These are phyloP conservation scores for Gymnopithys bicolor DNA, from an alignment of 2,797 vertebrate genomes.

Conservation along the genomic window DNA sequence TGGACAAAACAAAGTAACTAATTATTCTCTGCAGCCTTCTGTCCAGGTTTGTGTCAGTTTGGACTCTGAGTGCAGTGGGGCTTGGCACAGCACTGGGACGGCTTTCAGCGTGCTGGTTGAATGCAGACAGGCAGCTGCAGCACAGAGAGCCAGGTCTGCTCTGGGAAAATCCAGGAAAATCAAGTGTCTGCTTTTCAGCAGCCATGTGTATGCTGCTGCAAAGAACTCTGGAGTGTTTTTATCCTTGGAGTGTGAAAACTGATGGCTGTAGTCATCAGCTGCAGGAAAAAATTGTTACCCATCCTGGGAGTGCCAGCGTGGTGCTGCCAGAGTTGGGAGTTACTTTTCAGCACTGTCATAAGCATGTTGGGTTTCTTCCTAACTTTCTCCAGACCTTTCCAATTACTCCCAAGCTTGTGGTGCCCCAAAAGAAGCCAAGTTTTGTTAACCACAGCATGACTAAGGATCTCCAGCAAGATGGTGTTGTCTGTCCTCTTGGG, in stretches of 20 bases:
- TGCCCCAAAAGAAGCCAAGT: background rate
- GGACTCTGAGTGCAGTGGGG: background rate
- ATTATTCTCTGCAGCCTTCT: background rate
- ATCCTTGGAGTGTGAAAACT: background rate
- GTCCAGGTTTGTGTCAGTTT: background rate
- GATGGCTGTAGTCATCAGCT: fast-evolving
- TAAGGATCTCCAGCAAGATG: background rate
- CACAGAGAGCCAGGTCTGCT: background rate
- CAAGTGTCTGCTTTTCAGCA: background rate
- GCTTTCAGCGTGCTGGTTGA: background rate
- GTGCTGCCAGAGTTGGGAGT: background rate
- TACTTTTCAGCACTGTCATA: fast-evolving
- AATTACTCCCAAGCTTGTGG: background rate
- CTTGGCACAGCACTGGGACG: fast-evolving
- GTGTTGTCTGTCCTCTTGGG: background rate
- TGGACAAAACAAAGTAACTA: background rate
- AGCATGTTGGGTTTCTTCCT: background rate
- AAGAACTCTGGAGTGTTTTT: background rate
- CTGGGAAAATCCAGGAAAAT: background rate
- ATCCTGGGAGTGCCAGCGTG: background rate
- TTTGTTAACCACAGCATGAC: background rate
- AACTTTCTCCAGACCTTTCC: background rate
- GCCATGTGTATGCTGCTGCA: fast-evolving
- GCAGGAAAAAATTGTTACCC: background rate
- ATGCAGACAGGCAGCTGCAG: background rate